Base-by-base conservation (phyloP, 2,888 invertebrate species). In the Ormyrus thymus region DNA sequence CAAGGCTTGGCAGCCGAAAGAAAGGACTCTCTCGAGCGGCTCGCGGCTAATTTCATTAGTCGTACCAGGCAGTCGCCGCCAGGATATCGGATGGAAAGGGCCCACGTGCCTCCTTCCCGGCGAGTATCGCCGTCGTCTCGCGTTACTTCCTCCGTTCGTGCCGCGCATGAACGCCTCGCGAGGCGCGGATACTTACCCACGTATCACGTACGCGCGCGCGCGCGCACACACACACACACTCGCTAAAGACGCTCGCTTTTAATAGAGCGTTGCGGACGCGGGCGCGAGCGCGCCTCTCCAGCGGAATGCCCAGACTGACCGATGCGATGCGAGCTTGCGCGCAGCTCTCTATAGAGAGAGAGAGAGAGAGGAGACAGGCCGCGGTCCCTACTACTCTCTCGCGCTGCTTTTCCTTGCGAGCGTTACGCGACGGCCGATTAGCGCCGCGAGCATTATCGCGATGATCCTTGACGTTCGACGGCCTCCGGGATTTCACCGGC, bases 201-300 rank as follows among this genome's bases (percentile, higher is more conserved):
- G 59, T 29, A 56, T n/a, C 69, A 6, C 29, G n/a, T 5, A 11
- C n/a, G 29, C 10, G 7, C n/a, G n/a, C n/a, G n/a, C 7, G 1
- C 10, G 6, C 15, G 0, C 48, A 15, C 10, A 51, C 29, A 9
- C 6, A 51, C 15, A 61, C 51, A 13, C 13, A n/a, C 48, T 29
- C 29, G 29, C 29, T n/a, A 29, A 29, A 4, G 29, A 29, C 29
- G 29, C 29, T 29, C 53, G 51, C 59, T 78, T 73, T 78, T 78
- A 78, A 78, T 78, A 78, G 78, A 78, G 73, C 73, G 62, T 73
- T 73, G 45, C 73, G 29, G 50, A 55, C 9, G 4, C 9, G 10
- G 3, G 9, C 29, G 59, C 56, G 46, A 8, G 45, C 66, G 9
- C 45, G 11, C 50, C 13, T n/a, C 29, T 29, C 29, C 29, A 29